Evolutionary conservation across 2,113 vertebrate genomes (phyloP).

Genomic region (Cettia cetti): DNA sequence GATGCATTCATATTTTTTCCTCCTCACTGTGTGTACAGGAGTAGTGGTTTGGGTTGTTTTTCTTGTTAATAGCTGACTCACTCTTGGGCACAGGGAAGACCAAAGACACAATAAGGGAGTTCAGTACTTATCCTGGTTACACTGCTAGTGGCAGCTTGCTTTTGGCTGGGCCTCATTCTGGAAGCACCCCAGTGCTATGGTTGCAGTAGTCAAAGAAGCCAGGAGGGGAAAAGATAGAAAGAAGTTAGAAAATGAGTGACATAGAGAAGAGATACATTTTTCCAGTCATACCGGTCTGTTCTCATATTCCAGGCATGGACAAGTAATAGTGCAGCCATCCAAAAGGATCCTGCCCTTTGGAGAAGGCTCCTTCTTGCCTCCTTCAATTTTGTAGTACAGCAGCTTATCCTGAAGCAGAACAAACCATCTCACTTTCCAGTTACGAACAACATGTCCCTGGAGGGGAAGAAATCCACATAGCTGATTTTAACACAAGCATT

Average conservation of each 20-base stretch:
- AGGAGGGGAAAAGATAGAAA: neutral
- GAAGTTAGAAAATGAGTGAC: neutral
- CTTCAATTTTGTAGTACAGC: constrained; percentile 89
- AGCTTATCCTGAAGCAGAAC: constrained; percentile 86
- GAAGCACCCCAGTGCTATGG: neutral
- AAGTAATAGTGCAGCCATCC: constrained; percentile 83
- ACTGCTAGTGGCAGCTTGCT: neutral
- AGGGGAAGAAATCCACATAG: neutral
- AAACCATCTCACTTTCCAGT: constrained; percentile 97
- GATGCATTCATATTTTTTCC: neutral
- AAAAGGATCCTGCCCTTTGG: constrained; percentile 85
- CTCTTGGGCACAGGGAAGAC: neutral
- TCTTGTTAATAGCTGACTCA: neutral
- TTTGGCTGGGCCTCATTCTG: neutral
- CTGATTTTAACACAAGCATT: neutral
- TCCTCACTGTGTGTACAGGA: neutral
- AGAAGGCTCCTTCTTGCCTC: constrained; percentile 79
- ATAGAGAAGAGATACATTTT: neutral
- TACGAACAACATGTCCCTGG: constrained; percentile 92
- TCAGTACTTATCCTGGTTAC: neutral
- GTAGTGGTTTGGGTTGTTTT: neutral
- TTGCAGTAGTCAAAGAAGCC: neutral
- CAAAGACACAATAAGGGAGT: neutral
- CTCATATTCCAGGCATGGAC: constrained; percentile 89
- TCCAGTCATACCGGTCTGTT: constrained; percentile 82